Percentiles rank a stretch among this genome's conserved stretches.
phyloP scores from a whole-genome alignment of 2,113 vertebrate species.

The Nicator chloris region DNA sequence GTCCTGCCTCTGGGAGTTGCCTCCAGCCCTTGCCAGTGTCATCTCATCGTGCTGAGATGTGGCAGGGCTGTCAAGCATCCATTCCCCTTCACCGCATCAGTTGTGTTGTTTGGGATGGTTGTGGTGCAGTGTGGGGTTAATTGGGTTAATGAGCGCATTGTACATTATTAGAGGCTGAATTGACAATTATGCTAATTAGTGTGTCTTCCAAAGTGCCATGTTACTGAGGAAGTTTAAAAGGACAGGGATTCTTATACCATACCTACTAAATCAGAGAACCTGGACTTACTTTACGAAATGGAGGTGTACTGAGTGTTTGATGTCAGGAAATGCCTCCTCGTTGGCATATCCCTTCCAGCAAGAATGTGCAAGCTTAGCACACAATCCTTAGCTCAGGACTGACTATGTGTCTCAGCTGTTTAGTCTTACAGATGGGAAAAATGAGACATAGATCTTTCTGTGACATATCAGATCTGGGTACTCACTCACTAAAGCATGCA shows the following conservation, averaged over 20 bases:
- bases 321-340: neutral
- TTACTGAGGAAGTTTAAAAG: neutral
- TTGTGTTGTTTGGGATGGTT: neutral
- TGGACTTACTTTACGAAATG: neutral
- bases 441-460: neutral
- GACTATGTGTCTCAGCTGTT: neutral
- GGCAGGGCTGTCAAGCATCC: neutral
- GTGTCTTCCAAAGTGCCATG: neutral
- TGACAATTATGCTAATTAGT: conserved; percentile 44
- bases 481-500: neutral
- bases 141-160: conserved; percentile 25
- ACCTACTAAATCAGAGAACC: neutral
- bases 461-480: neutral
- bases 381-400: neutral
- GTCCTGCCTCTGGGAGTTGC: neutral
- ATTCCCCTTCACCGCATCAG: neutral
- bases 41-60: neutral
- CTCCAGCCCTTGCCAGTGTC: neutral
- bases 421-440: neutral
- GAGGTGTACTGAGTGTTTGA: neutral
- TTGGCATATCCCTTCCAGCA: neutral
- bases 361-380: neutral
- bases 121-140: conserved; percentile 36
- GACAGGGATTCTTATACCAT: neutral
- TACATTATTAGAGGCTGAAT: conserved; percentile 40